Percentiles rank a stretch among this genome's conserved stretches.
Conservation (phyloP, 37 sponge, comb jelly and placozoan species). For the Axinella damicornis region DNA sequence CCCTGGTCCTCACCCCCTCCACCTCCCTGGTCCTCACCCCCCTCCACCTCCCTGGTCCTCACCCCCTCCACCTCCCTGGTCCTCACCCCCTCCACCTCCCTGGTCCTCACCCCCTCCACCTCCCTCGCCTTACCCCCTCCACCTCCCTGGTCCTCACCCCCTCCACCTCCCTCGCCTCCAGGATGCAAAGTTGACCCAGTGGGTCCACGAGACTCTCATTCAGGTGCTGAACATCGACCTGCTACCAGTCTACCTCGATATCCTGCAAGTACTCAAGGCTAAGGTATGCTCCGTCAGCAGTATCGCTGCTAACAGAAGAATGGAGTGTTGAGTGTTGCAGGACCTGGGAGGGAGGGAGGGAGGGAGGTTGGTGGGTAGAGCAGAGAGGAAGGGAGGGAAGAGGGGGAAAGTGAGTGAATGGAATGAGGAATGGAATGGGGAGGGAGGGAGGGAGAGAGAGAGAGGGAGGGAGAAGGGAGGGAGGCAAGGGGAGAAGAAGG, state of each 20-base stretch:
- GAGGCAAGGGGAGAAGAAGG: no score
- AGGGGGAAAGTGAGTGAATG: not conserved
- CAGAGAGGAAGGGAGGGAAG: not conserved
- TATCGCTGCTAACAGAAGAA: no score
- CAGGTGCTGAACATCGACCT: slow-evolving; percentile 66
- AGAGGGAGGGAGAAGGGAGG: no score
- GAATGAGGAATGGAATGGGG: no score
- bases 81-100: no score
- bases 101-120: no score
- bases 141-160: not conserved
- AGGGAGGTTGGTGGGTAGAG: not conserved
- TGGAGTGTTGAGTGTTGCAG: no score
- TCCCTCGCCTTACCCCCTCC: not conserved
- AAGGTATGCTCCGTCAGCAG: slow-evolving; percentile 46
- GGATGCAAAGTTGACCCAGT: slow-evolving; percentile 63
- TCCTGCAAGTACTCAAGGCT: slow-evolving; percentile 69
- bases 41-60: no score
- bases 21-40: no score
- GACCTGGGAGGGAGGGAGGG: slow-evolving; percentile 12
- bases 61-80: no score
- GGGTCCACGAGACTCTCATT: slow-evolving; percentile 71
- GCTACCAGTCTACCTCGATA: slow-evolving; percentile 86
- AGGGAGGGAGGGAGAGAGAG: no score
- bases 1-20: no score
- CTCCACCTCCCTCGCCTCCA: slow-evolving; percentile 5